phyloP scores from a whole-genome alignment of 2,113 vertebrate species.

The Elgaria multicarinata region DNA sequence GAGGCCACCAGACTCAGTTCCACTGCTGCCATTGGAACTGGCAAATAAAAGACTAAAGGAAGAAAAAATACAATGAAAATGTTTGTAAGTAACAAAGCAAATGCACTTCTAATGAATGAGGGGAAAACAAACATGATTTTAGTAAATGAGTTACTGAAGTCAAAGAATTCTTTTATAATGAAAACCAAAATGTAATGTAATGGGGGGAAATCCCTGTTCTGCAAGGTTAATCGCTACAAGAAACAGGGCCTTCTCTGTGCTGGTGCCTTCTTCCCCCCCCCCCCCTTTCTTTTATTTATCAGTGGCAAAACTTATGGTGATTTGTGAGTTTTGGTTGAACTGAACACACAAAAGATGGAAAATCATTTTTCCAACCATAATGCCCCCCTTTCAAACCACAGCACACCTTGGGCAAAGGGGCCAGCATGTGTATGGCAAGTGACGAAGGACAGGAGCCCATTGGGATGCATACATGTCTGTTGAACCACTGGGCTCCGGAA shows the following conservation, averaged over 20 bases:
- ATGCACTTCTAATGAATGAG: not conserved
- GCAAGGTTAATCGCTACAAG: not conserved
- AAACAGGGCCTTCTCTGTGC: not conserved
- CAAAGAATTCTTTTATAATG: not conserved
- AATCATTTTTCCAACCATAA: too few relatives aligned
- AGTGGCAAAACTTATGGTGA: too few relatives aligned
- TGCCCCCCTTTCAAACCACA: too few relatives aligned
- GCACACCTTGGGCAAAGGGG: too few relatives aligned
- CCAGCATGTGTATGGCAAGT: too few relatives aligned
- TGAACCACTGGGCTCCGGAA: too few relatives aligned
- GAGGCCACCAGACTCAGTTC: not conserved
- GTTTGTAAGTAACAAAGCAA: not conserved
- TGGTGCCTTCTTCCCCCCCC: not conserved
- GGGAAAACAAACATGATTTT: not conserved
- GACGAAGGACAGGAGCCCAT: too few relatives aligned
- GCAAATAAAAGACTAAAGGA: not conserved
- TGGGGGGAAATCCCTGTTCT: not conserved
- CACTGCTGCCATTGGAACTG: not conserved
- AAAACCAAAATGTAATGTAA: not conserved
- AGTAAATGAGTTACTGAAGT: not conserved
- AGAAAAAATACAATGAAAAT: not conserved
- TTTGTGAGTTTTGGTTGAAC: too few relatives aligned
- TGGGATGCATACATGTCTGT: too few relatives aligned
- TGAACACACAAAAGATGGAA: too few relatives aligned
- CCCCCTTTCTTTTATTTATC: not conserved